Conservation (phyloP, 2,113 vertebrate species). For the Camarhynchus parvulus region DNA sequence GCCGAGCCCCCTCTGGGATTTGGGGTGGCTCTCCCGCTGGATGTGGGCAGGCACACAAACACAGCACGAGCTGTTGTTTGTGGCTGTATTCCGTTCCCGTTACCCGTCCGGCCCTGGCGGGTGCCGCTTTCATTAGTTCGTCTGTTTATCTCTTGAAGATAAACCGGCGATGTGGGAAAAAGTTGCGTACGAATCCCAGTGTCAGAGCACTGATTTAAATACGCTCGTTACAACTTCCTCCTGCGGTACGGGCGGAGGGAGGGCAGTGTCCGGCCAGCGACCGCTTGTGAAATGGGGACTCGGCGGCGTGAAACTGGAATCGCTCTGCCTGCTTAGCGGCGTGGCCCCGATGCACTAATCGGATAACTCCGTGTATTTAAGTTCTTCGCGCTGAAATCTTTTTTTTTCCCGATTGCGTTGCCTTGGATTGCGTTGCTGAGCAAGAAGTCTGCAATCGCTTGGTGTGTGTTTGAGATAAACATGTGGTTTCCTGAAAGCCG, state of each 20-base stretch:
- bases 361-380: neutral
- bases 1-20: neutral
- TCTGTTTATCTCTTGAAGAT: neutral
- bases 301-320: neutral
- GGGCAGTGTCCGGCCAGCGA: conserved; percentile 7
- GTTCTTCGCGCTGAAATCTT: neutral
- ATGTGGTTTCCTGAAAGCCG: conserved; percentile 64
- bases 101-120: neutral
- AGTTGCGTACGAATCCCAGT: neutral
- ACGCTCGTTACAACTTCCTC: conserved; percentile 48
- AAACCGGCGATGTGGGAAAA: neutral
- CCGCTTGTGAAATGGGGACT: neutral
- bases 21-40: neutral
- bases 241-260: conserved; percentile 27
- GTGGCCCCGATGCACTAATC: neutral
- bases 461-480: conserved; percentile 46
- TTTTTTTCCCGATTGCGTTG: neutral
- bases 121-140: neutral
- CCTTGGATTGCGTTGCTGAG: neutral
- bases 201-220: conserved; percentile 58
- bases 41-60: neutral
- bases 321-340: neutral
- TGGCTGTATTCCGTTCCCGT: neutral
- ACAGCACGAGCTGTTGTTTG: accelerated
- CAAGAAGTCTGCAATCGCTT: neutral